Conservation (phyloP, 1,140 invertebrate genomes). For the Hyles euphorbiae region DNA sequence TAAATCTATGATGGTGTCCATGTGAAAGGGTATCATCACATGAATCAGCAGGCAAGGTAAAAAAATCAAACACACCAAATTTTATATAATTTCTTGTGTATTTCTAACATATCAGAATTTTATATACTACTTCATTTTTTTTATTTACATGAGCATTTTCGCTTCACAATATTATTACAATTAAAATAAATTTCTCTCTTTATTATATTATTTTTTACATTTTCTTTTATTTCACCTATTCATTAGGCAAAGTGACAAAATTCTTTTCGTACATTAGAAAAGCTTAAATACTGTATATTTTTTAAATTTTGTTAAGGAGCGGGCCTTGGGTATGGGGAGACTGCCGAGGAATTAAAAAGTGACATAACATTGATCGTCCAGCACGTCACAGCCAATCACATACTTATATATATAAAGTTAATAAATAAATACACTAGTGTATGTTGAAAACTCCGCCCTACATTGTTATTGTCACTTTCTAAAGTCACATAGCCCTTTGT, state of each 20-base stretch:
- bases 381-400: slow-evolving; percentile 19
- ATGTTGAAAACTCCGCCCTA: too few species aligned
- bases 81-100: slow-evolving; percentile 57
- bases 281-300: slow-evolving; percentile 36
- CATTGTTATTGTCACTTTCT: too few species aligned
- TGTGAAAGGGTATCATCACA: too few species aligned
- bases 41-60: neutral
- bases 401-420: too few species aligned
- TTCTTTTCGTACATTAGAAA: slow-evolving; percentile 27
- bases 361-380: neutral
- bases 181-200: slow-evolving; percentile 65
- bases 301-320: slow-evolving; percentile 24
- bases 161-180: slow-evolving; percentile 61
- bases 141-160: slow-evolving; percentile 68
- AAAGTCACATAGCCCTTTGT: too few species aligned
- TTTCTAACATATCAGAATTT: slow-evolving; percentile 66
- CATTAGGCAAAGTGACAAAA: slow-evolving; percentile 59
- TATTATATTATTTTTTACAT: slow-evolving; percentile 61
- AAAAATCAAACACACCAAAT: slow-evolving; percentile 33
- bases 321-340: slow-evolving; percentile 11
- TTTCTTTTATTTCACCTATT: slow-evolving; percentile 38
- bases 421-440: too few species aligned
- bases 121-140: slow-evolving; percentile 54
- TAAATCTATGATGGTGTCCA: too few species aligned
- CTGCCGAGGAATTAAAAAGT: slow-evolving; percentile 1